A percentile compares a stretch with the other conserved stretches of the same genome.
These are phyloP conservation scores for Camponotus vicinus DNA, from an alignment of 1,140 invertebrate species.

Conservation along the genomic window DNA sequence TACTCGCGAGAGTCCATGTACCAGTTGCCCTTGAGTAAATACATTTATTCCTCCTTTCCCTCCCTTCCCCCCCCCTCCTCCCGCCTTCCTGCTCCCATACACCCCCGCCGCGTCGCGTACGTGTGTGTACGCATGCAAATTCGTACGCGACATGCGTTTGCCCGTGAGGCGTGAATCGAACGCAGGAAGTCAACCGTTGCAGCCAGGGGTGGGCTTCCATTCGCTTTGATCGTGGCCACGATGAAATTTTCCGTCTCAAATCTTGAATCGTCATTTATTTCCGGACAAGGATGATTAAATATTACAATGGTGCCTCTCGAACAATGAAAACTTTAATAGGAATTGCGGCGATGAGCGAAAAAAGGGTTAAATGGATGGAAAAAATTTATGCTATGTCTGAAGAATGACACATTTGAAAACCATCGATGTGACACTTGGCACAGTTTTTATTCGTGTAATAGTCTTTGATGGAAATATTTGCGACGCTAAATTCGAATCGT, in stretches of 20 bases:
- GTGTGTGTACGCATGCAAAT: slow-evolving; percentile 68
- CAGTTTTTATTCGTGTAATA: neutral
- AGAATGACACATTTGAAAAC: slow-evolving; percentile 7
- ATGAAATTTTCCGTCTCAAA: slow-evolving; percentile 21
- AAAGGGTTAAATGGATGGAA: neutral
- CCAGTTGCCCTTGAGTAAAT: slow-evolving; percentile 70
- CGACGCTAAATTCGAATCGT: neutral
- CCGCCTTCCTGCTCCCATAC: neutral
- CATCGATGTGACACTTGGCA: neutral
- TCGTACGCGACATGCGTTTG: slow-evolving; percentile 65
- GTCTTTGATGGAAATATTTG: slow-evolving; percentile 2
- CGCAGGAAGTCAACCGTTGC: slow-evolving; percentile 59
- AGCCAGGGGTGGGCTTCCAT: neutral
- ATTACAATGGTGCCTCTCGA: neutral
- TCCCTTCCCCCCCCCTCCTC: neutral
- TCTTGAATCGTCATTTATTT: neutral
- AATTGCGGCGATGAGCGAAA: neutral
- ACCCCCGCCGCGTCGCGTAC: neutral
- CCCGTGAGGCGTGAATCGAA: slow-evolving; percentile 65
- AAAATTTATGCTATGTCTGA: neutral
- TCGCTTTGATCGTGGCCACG: slow-evolving; percentile 32
- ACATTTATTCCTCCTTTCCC: slow-evolving; percentile 66
- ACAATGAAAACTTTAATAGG: neutral
- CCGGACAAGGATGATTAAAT: neutral
- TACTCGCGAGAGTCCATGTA: slow-evolving; percentile 53